A percentile compares a stretch with the other conserved stretches of the same genome.
Evolutionary conservation across 2,113 vertebrate genomes (phyloP).

Genomic region (Megaleporinus macrocephalus): DNA sequence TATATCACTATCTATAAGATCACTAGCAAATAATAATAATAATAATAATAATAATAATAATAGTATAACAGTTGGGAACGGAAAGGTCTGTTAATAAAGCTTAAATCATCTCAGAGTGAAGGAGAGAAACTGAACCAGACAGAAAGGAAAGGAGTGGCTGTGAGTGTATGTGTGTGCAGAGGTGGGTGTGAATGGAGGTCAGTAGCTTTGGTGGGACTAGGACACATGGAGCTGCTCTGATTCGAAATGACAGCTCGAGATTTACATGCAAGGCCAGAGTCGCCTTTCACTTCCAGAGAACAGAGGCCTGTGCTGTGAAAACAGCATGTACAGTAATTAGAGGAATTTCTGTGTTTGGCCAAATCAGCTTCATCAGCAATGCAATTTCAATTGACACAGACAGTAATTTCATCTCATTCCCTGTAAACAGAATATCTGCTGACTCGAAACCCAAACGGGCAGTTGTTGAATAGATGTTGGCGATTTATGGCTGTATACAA

Average conservation of each 20-base stretch:
- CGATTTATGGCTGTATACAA: too few relatives aligned
- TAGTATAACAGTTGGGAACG: too few relatives aligned
- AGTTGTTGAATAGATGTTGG: too few relatives aligned
- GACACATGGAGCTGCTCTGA: constrained; percentile 9
- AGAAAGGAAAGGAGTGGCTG: constrained; percentile 12
- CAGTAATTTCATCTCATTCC: too few relatives aligned
- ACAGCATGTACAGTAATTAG: background rate
- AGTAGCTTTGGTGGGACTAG: constrained; percentile 9
- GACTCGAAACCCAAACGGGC: too few relatives aligned
- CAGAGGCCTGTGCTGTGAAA: background rate
- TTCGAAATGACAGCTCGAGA: constrained; percentile 12
- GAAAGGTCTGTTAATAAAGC: background rate
- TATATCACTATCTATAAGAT: too few relatives aligned
- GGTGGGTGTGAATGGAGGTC: constrained; percentile 37
- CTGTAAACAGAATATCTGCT: too few relatives aligned
- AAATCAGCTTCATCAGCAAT: too few relatives aligned
- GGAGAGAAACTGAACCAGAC: background rate
- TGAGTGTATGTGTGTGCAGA: constrained; percentile 25
- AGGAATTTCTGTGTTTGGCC: too few relatives aligned
- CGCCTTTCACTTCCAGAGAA: too few relatives aligned
- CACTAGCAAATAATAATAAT: background rate
- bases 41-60: too few relatives aligned
- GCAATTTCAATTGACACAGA: too few relatives aligned
- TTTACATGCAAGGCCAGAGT: constrained; percentile 6
- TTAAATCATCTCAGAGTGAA: background rate